Evolutionary conservation across 2,888 invertebrate genomes (phyloP), one percentile per base, ranked within the genome.

Genomic region (Strigamia transsilvanica): DNA sequence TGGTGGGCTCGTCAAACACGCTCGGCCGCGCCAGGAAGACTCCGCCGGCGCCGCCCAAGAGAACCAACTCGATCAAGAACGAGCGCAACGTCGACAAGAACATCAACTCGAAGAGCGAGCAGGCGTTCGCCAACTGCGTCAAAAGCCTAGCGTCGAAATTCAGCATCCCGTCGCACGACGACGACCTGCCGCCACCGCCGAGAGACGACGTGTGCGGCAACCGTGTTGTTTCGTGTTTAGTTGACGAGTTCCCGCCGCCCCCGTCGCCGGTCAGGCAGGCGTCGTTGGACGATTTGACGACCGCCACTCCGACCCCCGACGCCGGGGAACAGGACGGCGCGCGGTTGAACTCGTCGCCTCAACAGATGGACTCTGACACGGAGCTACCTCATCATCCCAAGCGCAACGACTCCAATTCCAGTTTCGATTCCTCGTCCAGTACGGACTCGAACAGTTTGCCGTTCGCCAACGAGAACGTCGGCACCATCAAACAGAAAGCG

Each of bases 391-490:
- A 79, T 42, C 83, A 82, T 34, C 80, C 82, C 38, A 84, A 84
- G 66, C 73, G 81, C 12, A 83, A 82, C 79, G 83, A 83, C 23
- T 83, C 84, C 18, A 82, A 83, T 21, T 83, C 83, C 13, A 81
- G 83, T 51, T 82, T 82, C 34, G 82, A 83, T 80, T 82, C 83
- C 18, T 86, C 85, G 82, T 86, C 86, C 15, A 87, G 87, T 84
- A 85, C 86, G 21, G 88, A 88, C 80, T 87, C 87, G 6, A 88
- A 88, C 79, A 41, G 88, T 18, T 85, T 90, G 84, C 98, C 98
- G 61, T 99, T 99, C 89, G 98, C 98, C 85, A 98, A 99, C 88
- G 98, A 99, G 88, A 98, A 99, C 89, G 97, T 98, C 51, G 99
- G 98, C 82, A 99, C 99, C 82, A 98, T 99, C 87, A 96, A 97